Conservation (phyloP, 2,888 invertebrate species). For the Orthosia gothica region DNA sequence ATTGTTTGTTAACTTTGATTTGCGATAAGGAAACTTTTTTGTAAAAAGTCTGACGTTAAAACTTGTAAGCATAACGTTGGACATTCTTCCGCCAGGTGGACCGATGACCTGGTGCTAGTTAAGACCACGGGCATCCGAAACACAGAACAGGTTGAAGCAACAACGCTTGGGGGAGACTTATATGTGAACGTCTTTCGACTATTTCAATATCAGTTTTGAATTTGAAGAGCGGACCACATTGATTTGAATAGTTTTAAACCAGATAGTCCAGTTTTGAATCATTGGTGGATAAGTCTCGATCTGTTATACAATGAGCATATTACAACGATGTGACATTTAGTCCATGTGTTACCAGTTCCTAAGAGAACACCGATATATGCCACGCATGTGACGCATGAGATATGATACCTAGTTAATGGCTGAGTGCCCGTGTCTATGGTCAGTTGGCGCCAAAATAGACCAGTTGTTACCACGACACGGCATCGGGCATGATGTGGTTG, state of each 20-base stretch:
- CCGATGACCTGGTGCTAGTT: no score
- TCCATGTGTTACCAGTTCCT: background rate
- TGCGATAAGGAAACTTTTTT: background rate
- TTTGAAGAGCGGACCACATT: no score
- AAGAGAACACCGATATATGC: background rate
- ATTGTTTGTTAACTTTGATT: background rate
- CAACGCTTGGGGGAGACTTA: no score
- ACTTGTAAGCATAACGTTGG: no score
- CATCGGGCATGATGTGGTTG: background rate
- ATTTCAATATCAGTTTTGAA: no score
- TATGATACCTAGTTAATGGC: background rate
- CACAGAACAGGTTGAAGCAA: no score
- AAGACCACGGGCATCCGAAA: no score
- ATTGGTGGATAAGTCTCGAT: background rate
- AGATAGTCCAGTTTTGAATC: background rate
- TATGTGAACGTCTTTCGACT: no score
- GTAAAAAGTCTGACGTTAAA: background rate
- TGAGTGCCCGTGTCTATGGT: background rate
- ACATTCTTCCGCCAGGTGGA: no score
- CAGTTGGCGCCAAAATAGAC: background rate
- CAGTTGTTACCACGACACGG: slow-evolving; percentile 3
- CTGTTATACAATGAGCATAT: background rate
- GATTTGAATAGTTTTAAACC: no score
- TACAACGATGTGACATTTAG: background rate
- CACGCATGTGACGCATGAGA: background rate